Evolutionary conservation across 2,888 invertebrate species (phyloP), one percentile per base, ranked within the genome.

Genomic region (Sarcophaga caerulescens): DNA sequence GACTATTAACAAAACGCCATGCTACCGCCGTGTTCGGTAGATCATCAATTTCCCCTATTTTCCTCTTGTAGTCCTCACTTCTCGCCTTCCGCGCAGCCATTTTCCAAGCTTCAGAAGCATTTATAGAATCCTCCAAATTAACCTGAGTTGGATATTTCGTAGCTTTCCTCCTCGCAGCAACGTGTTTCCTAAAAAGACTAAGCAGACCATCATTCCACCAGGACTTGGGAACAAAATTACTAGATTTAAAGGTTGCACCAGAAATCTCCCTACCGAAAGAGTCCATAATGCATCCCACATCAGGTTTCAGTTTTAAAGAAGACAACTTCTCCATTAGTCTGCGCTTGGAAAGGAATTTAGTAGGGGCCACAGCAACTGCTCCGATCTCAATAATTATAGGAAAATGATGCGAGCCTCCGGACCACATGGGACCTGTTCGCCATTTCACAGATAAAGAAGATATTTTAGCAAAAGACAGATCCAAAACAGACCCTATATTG

Each of bases 151-250:
- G 17, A 57, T 17, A 57, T 57, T 57, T 57, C 17, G 4, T 12
- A 17, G 57, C 57, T 57, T 57, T 57, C 17, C 17, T 57, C 14
- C 57, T 57, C 57, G 57, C 57, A 57, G 57, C 57, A 57, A 17
- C 6, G 25, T 69, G 70, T 5, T 21, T 17, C 10, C 78, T 4
- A 45, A 21, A 78, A 17, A 60, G 12, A 62, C n/a, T 69, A 3
- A 52, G 4, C 10, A 77, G 14, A 6, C 14, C 17, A 8, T 59
- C 57, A 59, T 77, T 68, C 77, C 68, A 77, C 77, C 77, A 66
- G n/a, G 35, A 17, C 44, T 78, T 78, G 3, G 69, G 78, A 17
- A 44, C 23, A 12, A 5, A 59, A 3, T 62, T 78, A 2, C 21
- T 10, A 17, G 17, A 57, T 17, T 17, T 57, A 57, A 57, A 17